Evolutionary conservation across 2,797 vertebrate species (phyloP).

Genomic region (Neoniphon sammara): DNA sequence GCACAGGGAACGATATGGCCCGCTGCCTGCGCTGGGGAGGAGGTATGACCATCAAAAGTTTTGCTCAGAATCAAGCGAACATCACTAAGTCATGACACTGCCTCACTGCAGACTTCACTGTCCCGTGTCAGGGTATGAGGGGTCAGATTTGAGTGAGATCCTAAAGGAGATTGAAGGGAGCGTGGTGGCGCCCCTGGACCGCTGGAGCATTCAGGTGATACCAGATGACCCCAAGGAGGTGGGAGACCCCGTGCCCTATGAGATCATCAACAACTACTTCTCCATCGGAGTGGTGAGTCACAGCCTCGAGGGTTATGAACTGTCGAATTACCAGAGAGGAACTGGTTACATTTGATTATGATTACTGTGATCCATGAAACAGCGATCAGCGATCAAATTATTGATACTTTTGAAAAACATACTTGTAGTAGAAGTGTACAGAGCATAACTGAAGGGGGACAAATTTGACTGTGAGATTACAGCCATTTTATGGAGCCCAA

Average conservation of each 20-base stretch:
- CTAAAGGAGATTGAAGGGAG: constrained; percentile 89
- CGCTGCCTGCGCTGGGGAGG: constrained; percentile 95
- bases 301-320: background rate
- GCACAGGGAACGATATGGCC: constrained; percentile 95
- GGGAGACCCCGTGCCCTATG: constrained; percentile 91
- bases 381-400: background rate
- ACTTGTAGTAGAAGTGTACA: background rate
- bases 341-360: background rate
- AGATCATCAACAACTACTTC: constrained; percentile 98
- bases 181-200: constrained; percentile 85
- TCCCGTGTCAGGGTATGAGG: constrained; percentile 87
- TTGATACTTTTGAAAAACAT: background rate
- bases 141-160: constrained; percentile 87
- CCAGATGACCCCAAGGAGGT: constrained; percentile 83
- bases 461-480: background rate
- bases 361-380: background rate
- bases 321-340: background rate
- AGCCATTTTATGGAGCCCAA: background rate
- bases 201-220: constrained; percentile 90
- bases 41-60: constrained; percentile 80
- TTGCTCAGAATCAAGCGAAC: background rate
- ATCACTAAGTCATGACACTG: background rate
- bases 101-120: background rate
- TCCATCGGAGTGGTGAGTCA: constrained; percentile 94
- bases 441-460: background rate